Evolutionary conservation across 92 coral and sea anemone genomes (phyloP).

Genomic region (Epizoanthus ramosus): DNA sequence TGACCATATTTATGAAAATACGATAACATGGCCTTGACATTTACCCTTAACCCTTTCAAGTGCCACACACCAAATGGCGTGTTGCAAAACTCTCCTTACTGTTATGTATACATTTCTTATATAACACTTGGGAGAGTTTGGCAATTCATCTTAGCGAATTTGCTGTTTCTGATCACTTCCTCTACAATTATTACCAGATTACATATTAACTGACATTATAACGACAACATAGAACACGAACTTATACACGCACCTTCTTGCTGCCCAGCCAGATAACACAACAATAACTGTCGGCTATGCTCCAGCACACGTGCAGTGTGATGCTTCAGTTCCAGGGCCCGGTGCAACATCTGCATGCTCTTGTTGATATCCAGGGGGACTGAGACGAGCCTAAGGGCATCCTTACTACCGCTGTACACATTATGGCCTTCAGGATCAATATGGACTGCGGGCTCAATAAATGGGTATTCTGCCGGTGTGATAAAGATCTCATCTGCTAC

Average conservation of each 20-base stretch:
- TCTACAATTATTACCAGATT: no score
- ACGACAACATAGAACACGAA: no score
- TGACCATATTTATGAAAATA: no score
- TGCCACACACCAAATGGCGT: no score
- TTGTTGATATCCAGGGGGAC: conserved; percentile 86
- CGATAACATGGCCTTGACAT: no score
- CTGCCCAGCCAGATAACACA: conserved; percentile 96
- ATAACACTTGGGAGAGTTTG: no score
- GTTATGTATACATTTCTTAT: no score
- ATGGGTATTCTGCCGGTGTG: conserved; percentile 66
- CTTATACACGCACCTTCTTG: conserved; percentile 60
- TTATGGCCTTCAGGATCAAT: conserved; percentile 96
- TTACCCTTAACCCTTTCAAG: no score
- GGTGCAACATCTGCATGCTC: conserved; percentile 72
- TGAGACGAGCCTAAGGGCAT: conserved; percentile 82
- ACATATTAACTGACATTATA: no score
- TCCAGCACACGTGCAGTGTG: conserved; percentile 91
- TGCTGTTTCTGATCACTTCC: no score
- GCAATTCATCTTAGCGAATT: no score
- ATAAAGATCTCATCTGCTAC: conserved; percentile 76
- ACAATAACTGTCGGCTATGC: conserved; percentile 90
- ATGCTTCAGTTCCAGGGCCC: conserved; percentile 85
- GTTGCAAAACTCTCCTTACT: no score
- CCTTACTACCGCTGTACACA: conserved; percentile 89
- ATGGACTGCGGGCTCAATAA: conserved; percentile 96